Conservation (phyloP, 1,140 invertebrate genomes). For the Limonius californicus region DNA sequence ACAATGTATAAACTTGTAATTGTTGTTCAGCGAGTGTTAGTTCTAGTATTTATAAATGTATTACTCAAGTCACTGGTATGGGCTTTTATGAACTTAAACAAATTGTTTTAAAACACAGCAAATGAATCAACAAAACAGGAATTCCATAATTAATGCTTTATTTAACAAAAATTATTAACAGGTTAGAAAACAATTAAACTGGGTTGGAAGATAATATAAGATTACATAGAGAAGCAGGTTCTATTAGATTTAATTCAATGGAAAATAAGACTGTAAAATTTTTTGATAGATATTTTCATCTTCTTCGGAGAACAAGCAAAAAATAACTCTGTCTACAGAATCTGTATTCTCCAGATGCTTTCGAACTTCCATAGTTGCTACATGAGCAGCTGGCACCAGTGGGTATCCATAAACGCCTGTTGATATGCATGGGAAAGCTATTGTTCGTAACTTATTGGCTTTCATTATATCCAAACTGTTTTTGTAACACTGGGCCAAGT, state of each 20-base stretch:
- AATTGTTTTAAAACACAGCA: no score
- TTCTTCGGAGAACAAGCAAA: conserved; percentile 70
- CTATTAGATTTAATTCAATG: conserved; percentile 37
- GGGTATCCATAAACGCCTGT: conserved; percentile 86
- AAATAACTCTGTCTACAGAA: conserved; percentile 72
- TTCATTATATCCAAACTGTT: conserved; percentile 59
- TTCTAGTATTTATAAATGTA: no score
- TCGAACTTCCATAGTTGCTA: conserved; percentile 65
- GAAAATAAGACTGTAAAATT: conserved; percentile 70
- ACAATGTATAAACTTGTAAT: no score
- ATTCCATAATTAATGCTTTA: no score
- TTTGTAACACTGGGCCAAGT: conserved; percentile 66
- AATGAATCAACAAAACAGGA: no score
- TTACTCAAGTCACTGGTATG: no score
- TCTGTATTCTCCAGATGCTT: conserved; percentile 63
- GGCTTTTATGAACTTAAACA: no score
- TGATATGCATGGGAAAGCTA: conserved; percentile 84
- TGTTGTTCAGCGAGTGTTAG: no score
- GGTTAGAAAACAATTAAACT: no score
- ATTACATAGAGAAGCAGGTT: background rate
- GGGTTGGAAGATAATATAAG: no score
- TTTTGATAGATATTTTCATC: conserved; percentile 74
- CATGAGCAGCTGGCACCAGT: conserved; percentile 66
- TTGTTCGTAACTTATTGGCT: conserved; percentile 60
- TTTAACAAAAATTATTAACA: no score